Conservation (phyloP, 2,113 vertebrate genomes). For the Theropithecus gelada region DNA sequence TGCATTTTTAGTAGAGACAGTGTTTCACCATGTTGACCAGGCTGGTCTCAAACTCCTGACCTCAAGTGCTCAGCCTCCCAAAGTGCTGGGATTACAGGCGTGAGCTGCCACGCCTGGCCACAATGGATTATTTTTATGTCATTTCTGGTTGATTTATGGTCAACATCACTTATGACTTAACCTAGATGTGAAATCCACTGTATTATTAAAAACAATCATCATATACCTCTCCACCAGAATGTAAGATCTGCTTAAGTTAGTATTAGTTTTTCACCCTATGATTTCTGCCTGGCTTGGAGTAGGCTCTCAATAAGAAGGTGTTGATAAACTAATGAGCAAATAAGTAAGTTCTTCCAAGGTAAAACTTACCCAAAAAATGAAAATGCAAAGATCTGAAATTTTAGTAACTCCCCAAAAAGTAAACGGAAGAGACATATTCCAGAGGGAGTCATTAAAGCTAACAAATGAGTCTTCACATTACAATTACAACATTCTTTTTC, state of each 20-base stretch:
- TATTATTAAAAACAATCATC: background rate
- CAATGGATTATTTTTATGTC: background rate
- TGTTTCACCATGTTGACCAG: too few species aligned
- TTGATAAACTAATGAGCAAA: background rate
- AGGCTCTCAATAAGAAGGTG: slow-evolving; percentile 24
- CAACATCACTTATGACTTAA: background rate
- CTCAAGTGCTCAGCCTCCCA: too few species aligned
- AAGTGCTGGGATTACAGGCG: too few species aligned
- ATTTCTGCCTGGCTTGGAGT: slow-evolving; percentile 3
- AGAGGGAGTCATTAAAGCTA: background rate
- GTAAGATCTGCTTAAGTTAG: background rate
- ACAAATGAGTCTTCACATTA: background rate
- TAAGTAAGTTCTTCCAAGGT: slow-evolving; percentile 20
- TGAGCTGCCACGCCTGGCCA: too few species aligned
- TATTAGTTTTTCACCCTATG: background rate
- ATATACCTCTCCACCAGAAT: background rate
- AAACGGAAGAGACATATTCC: background rate
- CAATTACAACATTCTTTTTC: slow-evolving; percentile 29
- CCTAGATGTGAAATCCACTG: background rate
- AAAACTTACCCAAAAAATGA: slow-evolving; percentile 12
- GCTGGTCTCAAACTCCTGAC: too few species aligned
- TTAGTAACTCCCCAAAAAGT: background rate
- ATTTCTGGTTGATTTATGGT: slow-evolving; percentile 34
- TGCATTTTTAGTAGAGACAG: too few species aligned
- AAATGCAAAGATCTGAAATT: slow-evolving; percentile 37